Conservation (phyloP, 2,113 vertebrate species). For the Pleuronectes platessa region DNA sequence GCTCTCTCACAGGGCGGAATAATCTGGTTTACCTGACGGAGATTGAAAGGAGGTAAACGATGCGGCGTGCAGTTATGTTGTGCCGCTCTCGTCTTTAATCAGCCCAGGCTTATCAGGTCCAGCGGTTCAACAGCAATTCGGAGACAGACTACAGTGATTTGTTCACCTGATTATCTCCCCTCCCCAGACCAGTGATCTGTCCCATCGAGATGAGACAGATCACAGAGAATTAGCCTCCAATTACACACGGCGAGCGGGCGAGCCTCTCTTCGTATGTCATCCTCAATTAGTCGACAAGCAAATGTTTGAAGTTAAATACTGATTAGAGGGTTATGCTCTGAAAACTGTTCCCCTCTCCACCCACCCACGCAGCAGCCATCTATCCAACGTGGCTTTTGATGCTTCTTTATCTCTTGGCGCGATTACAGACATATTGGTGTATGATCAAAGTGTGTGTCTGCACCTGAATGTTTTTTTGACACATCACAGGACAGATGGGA, state of each 20-base stretch:
- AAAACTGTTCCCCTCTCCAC: constrained; percentile 46
- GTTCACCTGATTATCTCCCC: constrained; percentile 75
- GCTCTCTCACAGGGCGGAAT: not conserved
- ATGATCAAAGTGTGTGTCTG: constrained; percentile 31
- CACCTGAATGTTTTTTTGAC: constrained; percentile 19
- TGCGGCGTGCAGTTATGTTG: constrained; percentile 22
- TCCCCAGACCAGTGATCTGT: constrained; percentile 66
- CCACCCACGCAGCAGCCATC: constrained; percentile 34
- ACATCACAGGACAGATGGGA: constrained; percentile 29
- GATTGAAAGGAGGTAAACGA: not conserved
- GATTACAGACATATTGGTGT: constrained; percentile 46
- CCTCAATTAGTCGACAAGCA: constrained; percentile 67
- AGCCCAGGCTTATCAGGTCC: constrained; percentile 51
- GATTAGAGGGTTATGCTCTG: constrained; percentile 64
- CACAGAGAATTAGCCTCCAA: constrained; percentile 74
- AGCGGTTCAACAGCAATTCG: constrained; percentile 52
- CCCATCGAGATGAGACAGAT: constrained; percentile 73
- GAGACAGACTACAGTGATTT: constrained; percentile 64
- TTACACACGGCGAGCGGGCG: constrained; percentile 60
- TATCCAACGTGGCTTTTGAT: constrained; percentile 32
- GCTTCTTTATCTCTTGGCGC: constrained; percentile 13
- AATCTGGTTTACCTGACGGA: constrained; percentile 32
- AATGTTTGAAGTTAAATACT: constrained; percentile 74
- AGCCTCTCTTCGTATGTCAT: constrained; percentile 68
- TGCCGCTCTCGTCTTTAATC: constrained; percentile 39